phyloP scores from a whole-genome alignment of 2,888 invertebrate species.

The Synanthedon andrenaeformis region DNA sequence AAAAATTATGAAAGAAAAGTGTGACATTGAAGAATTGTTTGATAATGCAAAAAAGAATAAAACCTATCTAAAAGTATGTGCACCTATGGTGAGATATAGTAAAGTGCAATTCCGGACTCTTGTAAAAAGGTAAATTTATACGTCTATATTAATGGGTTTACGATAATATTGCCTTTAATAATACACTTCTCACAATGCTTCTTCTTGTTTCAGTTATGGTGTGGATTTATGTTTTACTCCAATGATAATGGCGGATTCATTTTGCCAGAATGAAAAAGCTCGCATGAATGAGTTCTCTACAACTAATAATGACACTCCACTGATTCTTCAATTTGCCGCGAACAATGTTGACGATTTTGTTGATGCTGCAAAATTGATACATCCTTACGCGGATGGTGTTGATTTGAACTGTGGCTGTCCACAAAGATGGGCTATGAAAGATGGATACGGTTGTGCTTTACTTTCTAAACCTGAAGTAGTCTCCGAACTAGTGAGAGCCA shows the following conservation, averaged over 20 bases:
- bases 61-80: conserved; percentile 81
- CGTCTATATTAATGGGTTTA: background rate
- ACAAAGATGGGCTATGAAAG: conserved; percentile 93
- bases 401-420: conserved; percentile 99
- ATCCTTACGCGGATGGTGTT: conserved; percentile 88
- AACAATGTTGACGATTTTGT: conserved; percentile 86
- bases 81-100: conserved; percentile 97
- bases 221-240: conserved; percentile 94
- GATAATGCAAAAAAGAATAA: conserved; percentile 55
- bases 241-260: conserved; percentile 96
- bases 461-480: conserved; percentile 86
- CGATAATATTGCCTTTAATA: background rate
- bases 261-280: conserved; percentile 89
- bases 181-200: background rate
- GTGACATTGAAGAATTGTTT: conserved; percentile 76
- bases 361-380: conserved; percentile 85
- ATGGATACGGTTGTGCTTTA: conserved; percentile 89
- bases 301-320: conserved; percentile 80
- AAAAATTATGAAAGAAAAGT: conserved; percentile 1
- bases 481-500: conserved; percentile 81
- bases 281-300: conserved; percentile 86
- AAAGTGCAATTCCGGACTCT: conserved; percentile 61
- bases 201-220: conserved; percentile 72
- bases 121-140: conserved; percentile 46
- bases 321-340: conserved; percentile 96